Conservation (phyloP, 2,888 invertebrate species). For the Macaria notata region DNA sequence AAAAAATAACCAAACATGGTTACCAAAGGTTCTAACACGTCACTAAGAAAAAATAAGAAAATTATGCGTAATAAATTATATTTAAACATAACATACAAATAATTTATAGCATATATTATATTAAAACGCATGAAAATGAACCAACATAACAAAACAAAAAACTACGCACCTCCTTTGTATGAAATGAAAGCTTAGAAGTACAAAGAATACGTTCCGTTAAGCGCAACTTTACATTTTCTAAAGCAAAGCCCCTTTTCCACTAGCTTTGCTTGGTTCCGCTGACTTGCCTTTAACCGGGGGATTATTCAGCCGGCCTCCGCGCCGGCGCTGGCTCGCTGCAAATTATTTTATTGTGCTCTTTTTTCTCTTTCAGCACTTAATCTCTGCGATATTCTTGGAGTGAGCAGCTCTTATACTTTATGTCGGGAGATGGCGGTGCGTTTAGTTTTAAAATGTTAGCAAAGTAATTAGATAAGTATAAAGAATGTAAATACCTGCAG, state of each 20-base stretch:
- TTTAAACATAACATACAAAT: no score
- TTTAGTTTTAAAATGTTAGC: not conserved
- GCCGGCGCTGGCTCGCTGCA: conserved; percentile 35
- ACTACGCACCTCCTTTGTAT: no score
- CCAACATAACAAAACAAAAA: no score
- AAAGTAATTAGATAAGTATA: no score
- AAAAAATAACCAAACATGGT: not conserved
- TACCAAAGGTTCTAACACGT: no score
- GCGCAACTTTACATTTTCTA: not conserved
- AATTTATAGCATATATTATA: no score
- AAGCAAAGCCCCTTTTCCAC: conserved; percentile 6
- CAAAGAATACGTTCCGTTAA: not conserved
- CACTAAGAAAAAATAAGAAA: no score
- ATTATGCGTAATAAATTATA: no score
- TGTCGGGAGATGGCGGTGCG: conserved; percentile 2
- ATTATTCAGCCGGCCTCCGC: conserved; percentile 49
- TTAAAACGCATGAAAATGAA: no score
- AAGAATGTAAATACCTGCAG: no score
- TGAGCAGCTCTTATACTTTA: conserved; percentile 11
- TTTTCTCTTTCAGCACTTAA: conserved; percentile 49
- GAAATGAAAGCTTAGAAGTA: not conserved
- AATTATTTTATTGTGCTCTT: conserved; percentile 60
- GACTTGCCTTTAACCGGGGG: conserved; percentile 36
- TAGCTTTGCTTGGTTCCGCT: conserved; percentile 16
- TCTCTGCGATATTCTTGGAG: conserved; percentile 44